A percentile compares a stretch with the other conserved stretches of the same genome.
phyloP scores from a whole-genome alignment of 2,888 invertebrate species.

The Kuschelorhynchus macadamiae region DNA sequence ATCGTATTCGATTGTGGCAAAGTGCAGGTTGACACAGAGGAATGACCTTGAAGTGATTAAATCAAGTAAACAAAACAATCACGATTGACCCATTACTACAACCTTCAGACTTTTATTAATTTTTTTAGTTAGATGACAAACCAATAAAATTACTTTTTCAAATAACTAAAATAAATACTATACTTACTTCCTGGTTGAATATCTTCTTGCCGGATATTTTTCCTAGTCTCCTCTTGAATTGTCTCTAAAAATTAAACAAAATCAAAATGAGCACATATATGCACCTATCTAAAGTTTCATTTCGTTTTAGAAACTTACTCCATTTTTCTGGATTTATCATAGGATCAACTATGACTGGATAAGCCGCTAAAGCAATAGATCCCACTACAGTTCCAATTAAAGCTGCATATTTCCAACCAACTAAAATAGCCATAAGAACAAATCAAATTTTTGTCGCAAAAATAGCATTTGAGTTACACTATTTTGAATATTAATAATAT shows the following conservation, averaged over 20 bases:
- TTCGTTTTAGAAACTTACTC: constrained; percentile 71
- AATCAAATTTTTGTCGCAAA: background rate
- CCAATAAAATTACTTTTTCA: no score
- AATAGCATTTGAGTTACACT: background rate
- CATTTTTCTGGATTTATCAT: constrained; percentile 75
- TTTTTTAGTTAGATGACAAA: no score
- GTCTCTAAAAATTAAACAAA: constrained; percentile 63
- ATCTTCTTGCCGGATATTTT: constrained; percentile 70
- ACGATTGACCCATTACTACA: no score
- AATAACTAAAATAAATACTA: no score
- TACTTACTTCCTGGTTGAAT: constrained; percentile 73
- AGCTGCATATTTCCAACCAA: constrained; percentile 73
- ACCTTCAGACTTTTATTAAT: no score
- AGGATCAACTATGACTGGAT: constrained; percentile 76
- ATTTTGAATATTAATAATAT: no score
- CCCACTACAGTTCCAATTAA: constrained; percentile 74
- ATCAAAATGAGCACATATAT: background rate
- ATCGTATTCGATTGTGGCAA: no score
- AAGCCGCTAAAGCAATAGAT: constrained; percentile 70
- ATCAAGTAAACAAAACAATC: no score
- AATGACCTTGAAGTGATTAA: no score
- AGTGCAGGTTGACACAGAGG: no score
- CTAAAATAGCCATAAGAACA: constrained; percentile 54
- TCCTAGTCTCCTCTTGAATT: constrained; percentile 69
- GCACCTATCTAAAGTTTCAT: constrained; percentile 1